Evolutionary conservation across 2,113 vertebrate species (phyloP), one percentile per base, ranked within the genome.

Genomic region (Harpagus bidentatus): DNA sequence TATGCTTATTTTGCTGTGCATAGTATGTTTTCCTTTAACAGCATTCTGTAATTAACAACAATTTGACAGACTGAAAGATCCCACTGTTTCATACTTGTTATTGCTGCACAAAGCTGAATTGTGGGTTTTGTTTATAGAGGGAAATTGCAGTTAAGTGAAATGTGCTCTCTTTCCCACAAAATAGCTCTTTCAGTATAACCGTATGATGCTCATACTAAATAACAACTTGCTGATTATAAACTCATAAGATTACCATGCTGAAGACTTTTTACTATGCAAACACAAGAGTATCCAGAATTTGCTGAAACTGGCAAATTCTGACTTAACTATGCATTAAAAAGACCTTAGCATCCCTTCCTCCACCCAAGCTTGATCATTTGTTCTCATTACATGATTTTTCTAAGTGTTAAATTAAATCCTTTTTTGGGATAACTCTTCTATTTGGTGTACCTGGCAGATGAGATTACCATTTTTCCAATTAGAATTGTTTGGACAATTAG

Each of bases 11-110:
- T 52, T 87, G 80, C 79, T 89, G 56, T 53, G 77, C 74, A 47
- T 95, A 92, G 66, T 84, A 95, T 96, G 86, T 84, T 96, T 95
- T 86, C 77, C 63, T 88, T 95, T 94, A 84, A 96, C 88, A 97
- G 91, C 94, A 84, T 95, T 93, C 92, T 87, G 82, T 95, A 96
- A 92, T 97, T 97, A 97, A 96, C 88, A 95, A 74, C 86, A 94
- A 50, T 95, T 88, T 97, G 92, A 95, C 95, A 95, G 88, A 81
- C 86, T 95, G 82, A 96, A 95, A 95, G 90, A 93, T 95, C 81
- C 47, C 61, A 91, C 86, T 93, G 83, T 97, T 97, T 93, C 62
- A 43, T 90, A 66, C 72, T 88, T 93, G 66, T 88, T 94, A 74
- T 86, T 93, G 76, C 86, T 82, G n/a, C 90, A 95, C 86, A 88